Base-by-base conservation (phyloP, 2,888 invertebrate species). In the Agrochola lychnidis region DNA sequence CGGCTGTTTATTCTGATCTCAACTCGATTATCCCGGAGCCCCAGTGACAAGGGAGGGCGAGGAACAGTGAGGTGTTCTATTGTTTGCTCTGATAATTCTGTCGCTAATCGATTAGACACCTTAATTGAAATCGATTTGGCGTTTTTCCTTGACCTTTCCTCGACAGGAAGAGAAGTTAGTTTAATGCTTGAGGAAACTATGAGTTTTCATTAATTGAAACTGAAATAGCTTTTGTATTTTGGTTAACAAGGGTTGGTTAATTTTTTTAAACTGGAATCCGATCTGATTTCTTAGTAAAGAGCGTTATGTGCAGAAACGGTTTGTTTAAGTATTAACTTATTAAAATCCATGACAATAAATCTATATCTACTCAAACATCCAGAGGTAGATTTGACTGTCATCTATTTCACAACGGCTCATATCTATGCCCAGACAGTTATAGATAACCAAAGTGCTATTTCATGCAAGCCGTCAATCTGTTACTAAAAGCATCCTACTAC, bases 41-140 rank as follows among this genome's bases (percentile, higher is more conserved):
- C 78, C 73, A 86, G 86, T 89, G 89, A 89, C 86, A 86, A 84
- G 84, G 85, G 82, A 86, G 77, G 56, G 72, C 69, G 79, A 80
- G 76, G 51, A 75, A 69, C 63, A 45, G 14, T 45, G 48, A 81
- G 63, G 40, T 71, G n/a, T 53, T 63, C 82, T 77, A 88, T 85
- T 87, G 82, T 86, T 84, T 85, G 66, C 68, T 69, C 70, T 77
- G 68, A 70, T 82, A 80, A 84, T 79, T 76, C 59, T 67, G 70
- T 69, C 71, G 59, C 75, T 82, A 82, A 86, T 86, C 76, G 79
- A 87, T 86, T 77, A 80, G 74, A 74, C 70, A 71, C 73, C 68
- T 78, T 88, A 84, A 86, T 84, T 88, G 84, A 87, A 84, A 87
- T 78, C 82, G 82, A 82, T 80, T 76, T 75, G 30, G 61, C 63